Base-by-base conservation (phyloP, 2,888 invertebrate species). In the Nezara viridula region DNA sequence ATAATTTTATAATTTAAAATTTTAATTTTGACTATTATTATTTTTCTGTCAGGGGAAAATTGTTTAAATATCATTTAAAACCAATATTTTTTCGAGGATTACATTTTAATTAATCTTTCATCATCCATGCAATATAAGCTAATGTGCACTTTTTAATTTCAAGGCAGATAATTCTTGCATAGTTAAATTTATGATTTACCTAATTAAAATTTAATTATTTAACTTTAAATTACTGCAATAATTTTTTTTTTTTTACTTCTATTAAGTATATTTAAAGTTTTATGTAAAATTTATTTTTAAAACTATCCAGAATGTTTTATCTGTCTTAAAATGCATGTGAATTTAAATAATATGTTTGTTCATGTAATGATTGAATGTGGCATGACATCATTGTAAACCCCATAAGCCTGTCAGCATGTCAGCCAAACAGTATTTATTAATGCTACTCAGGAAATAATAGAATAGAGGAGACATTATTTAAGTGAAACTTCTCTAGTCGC, bases 281-380 rank as follows among this genome's bases (percentile, higher is more conserved):
- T 55, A 55, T 3, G 44, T 50, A 40, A 1, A 24, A 24, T 40
- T 73, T 27, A 60, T 40, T 27, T 32, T 16, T 21, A 37, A 16
- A 16, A 37, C 0, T 14, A 77, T n/a, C 6, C 10, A 32, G 2
- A 77, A n/a, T 19, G 44, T 47, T 49, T 77, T 88, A 77, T 52
- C 88, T 50, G 49, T 50, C 88, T 88, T 81, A 14, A 50, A 49
- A 44, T 88, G 88, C 88, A 88, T 88, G 88, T 81, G 10, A 77
- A 81, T 52, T 52, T 52, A 52, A 88, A 52, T 52, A 37, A 32
- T 77, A 9, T 81, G 49, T 88, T 21, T 47, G 40, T 87, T 27
- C 47, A 66, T 66, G 77, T 49, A 77, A 81, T 14, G 37, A 88
- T 40, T 77, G 88, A 88, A 88, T 88, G 88, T 49, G 66, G 88